Evolutionary conservation across 2,888 invertebrate species (phyloP).

Genomic region (Sphaerophoria taeniata): DNA sequence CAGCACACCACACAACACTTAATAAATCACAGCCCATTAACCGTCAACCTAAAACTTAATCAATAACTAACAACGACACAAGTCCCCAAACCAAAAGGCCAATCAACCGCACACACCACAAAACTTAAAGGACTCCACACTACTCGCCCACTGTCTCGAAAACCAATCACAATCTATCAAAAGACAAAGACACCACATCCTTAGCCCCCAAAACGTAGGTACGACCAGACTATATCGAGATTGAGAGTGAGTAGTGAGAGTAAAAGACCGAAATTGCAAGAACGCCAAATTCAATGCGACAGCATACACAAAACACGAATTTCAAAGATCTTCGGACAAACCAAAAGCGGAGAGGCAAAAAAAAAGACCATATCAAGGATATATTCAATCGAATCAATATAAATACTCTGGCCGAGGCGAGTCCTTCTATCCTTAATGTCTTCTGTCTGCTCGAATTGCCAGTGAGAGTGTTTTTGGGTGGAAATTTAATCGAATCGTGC

Average conservation of each 20-base stretch:
- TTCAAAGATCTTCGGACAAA: conserved; percentile 1
- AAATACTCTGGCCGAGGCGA: background rate
- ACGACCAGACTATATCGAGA: background rate
- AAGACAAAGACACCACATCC: conserved; percentile 17
- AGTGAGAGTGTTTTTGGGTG: conserved; percentile 2
- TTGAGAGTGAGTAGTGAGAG: conserved; percentile 21
- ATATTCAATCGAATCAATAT: conserved; percentile 32
- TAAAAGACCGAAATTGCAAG: conserved; percentile 30
- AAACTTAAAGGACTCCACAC: conserved; percentile 12
- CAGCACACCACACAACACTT: conserved; percentile 15
- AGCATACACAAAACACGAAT: conserved; percentile 8
- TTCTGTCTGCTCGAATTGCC: background rate
- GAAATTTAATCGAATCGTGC: conserved; percentile 39
- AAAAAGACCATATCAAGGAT: conserved; percentile 10
- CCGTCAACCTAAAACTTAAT: conserved; percentile 26
- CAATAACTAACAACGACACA: conserved; percentile 29
- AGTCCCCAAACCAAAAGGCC: background rate
- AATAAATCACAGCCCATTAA: conserved; percentile 36
- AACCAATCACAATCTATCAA: conserved; percentile 42
- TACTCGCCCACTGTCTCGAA: conserved; percentile 19
- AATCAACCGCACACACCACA: background rate
- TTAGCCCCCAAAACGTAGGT: background rate
- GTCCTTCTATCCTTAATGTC: background rate
- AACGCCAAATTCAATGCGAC: conserved; percentile 36
- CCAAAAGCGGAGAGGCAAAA: background rate